These are phyloP conservation scores for Actias luna DNA, from an alignment of 2,888 invertebrate genomes.

Conservation along the genomic window DNA sequence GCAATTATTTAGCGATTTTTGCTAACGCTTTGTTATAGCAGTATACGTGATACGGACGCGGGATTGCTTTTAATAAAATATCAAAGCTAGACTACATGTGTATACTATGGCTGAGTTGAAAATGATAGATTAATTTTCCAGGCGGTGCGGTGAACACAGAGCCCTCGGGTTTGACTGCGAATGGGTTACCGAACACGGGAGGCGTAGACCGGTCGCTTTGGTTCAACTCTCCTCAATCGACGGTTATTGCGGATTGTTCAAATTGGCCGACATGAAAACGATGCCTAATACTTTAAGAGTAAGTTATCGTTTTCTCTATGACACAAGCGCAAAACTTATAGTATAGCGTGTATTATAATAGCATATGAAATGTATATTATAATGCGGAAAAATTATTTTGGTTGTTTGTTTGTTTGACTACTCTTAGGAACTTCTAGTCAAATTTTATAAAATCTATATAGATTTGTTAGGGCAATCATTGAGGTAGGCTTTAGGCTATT, in stretches of 20 bases:
- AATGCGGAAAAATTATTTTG: no score
- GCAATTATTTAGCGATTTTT: no score
- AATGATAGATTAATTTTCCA: conserved; percentile 29
- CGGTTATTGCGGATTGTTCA: conserved; percentile 87
- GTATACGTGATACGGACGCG: no score
- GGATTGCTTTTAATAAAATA: no score
- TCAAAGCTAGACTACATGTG: no score
- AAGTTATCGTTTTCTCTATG: conserved; percentile 23
- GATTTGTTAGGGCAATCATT: no score
- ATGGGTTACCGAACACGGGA: conserved; percentile 86
- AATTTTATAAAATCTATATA: no score
- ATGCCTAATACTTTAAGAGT: conserved; percentile 84
- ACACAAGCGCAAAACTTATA: neutral
- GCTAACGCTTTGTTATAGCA: no score
- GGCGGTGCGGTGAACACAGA: conserved; percentile 56
- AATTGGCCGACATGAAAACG: conserved; percentile 82
- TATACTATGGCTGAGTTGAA: no score
- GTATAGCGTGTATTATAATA: neutral
- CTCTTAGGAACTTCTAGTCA: no score
- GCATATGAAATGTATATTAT: neutral
- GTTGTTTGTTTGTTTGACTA: no score
- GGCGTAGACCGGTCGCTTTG: conserved; percentile 84
- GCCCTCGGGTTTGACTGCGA: conserved; percentile 91
- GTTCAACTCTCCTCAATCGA: conserved; percentile 87
- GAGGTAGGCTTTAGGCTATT: no score